These are phyloP conservation scores for Puffinus mauretanicus DNA, from an alignment of 2,113 vertebrate genomes.

Conservation along the genomic window DNA sequence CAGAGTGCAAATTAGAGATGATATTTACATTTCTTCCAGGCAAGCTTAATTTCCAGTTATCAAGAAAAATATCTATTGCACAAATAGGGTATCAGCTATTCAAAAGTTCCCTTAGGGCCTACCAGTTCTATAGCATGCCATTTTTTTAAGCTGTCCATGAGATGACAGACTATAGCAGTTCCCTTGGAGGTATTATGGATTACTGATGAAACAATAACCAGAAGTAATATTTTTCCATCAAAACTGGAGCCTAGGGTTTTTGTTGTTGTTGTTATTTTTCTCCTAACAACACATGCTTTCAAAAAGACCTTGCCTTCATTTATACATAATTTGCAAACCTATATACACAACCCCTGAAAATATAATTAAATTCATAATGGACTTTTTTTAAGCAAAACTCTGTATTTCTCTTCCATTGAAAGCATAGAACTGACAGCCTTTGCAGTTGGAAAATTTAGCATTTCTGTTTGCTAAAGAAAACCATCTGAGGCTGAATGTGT, in stretches of 20 bases:
- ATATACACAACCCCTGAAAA: not conserved
- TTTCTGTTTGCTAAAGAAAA: not conserved
- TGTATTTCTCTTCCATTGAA: not conserved
- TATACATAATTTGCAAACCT: not conserved
- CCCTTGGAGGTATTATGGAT: conserved; percentile 66
- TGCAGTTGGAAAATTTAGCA: not conserved
- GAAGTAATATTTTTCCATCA: conserved; percentile 66
- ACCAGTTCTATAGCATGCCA: conserved; percentile 49
- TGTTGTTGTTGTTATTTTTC: conserved; percentile 35
- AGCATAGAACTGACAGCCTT: not conserved
- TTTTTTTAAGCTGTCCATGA: conserved; percentile 63
- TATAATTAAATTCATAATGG: conserved; percentile 15
- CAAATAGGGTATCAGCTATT: conserved; percentile 68
- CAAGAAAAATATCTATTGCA: conserved; percentile 69
- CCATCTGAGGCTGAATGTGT: not conserved
- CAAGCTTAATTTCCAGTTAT: conserved; percentile 74
- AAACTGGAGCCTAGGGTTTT: conserved; percentile 35
- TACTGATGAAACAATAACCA: conserved; percentile 71
- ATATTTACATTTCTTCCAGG: conserved; percentile 74
- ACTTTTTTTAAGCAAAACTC: not conserved
- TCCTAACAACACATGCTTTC: conserved; percentile 10
- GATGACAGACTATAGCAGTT: conserved; percentile 69
- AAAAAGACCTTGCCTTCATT: conserved; percentile 16
- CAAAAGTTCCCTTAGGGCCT: conserved; percentile 66
- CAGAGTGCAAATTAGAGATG: conserved; percentile 66